Percentiles rank a stretch among this genome's conserved stretches.
Conservation (phyloP, 2,113 vertebrate species). For the Archilochus colubris region DNA sequence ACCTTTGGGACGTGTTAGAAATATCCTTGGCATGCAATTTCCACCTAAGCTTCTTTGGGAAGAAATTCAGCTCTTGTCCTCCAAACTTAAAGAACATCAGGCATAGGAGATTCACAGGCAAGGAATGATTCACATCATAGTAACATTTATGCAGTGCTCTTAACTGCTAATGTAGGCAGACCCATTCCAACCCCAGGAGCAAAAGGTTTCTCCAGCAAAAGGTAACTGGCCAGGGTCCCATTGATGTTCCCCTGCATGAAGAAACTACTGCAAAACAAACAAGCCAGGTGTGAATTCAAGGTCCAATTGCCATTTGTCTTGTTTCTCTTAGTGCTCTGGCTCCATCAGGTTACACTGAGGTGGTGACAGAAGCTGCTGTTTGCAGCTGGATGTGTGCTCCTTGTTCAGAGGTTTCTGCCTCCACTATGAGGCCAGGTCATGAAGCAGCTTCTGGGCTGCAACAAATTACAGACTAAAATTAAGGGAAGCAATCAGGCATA, state of each 20-base stretch:
- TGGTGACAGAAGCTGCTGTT: background rate
- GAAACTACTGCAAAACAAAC: background rate
- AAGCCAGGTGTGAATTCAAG: background rate
- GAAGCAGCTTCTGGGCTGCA: background rate
- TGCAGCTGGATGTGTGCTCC: fast-evolving
- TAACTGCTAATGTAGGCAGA: background rate
- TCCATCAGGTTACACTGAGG: background rate
- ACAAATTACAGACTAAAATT: background rate
- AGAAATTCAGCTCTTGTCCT: background rate
- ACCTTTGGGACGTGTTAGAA: background rate
- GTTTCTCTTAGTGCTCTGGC: background rate
- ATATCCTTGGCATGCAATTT: background rate
- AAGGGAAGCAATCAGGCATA: background rate
- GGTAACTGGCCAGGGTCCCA: background rate
- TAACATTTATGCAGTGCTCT: background rate
- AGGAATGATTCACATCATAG: background rate
- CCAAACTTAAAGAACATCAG: background rate
- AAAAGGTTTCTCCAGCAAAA: background rate
- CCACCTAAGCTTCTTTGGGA: constrained; percentile 2
- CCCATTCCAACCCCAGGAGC: background rate
- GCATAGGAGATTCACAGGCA: background rate
- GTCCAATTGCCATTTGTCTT: background rate
- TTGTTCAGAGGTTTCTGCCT: background rate
- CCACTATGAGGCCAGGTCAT: background rate
- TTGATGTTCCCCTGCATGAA: background rate